These are phyloP conservation scores for Oenanthe oenanthe DNA, from an alignment of 2,113 vertebrate genomes.

Conservation along the genomic window DNA sequence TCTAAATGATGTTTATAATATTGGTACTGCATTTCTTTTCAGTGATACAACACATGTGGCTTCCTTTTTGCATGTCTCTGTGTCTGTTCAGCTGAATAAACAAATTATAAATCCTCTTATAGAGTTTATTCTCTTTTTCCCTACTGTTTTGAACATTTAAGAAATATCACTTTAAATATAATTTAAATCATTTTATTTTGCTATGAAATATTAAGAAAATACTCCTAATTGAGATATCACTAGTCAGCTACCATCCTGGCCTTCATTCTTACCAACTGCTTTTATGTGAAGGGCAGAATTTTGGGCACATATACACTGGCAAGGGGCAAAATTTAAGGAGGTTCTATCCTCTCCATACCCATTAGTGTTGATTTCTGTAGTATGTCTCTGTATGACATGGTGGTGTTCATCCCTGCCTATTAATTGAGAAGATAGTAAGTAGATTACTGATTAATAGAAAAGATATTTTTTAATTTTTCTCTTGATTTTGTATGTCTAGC, in stretches of 20 bases:
- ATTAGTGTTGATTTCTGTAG: background rate
- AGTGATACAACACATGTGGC: conserved; percentile 75
- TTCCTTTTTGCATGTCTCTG: conserved; percentile 36
- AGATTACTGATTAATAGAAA: background rate
- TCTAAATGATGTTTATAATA: conserved; percentile 84
- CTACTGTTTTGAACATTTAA: background rate
- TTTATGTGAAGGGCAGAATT: background rate
- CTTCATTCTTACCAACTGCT: background rate
- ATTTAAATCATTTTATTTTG: background rate
- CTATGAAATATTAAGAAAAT: background rate
- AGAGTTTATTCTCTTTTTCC: background rate
- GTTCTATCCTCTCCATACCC: background rate
- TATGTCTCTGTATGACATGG: background rate
- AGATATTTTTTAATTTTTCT: background rate
- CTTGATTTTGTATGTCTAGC: background rate
- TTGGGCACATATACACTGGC: background rate
- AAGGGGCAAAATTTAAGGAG: background rate
- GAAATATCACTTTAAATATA: background rate
- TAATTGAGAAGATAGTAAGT: background rate
- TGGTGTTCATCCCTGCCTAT: background rate
- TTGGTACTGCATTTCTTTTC: conserved; percentile 78
- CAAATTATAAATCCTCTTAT: background rate
- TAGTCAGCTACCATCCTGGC: background rate
- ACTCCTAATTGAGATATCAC: background rate
- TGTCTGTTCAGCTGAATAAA: background rate